Base-by-base conservation (phyloP, 2,888 invertebrate genomes). In the Prionchulus punctatus region DNA sequence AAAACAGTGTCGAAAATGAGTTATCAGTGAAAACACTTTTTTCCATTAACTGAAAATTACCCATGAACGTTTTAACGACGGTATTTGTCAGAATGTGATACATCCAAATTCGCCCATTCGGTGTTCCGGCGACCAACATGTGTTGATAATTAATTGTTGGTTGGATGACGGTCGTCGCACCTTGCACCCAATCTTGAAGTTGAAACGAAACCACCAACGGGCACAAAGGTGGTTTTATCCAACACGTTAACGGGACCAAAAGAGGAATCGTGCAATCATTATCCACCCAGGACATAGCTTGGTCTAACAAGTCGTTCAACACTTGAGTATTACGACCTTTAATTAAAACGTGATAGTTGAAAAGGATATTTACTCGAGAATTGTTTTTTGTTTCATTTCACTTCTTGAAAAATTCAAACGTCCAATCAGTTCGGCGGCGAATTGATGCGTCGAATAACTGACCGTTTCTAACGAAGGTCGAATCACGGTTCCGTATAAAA, bases 241-340 rank as follows among this genome's bases (percentile, higher is more conserved):
- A 91, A 62, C 86, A 86, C 55, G 86, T 89, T 53, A 90, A 77
- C 0, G 91, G 91, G 1, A 91, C 88, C 1, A 91, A 79, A 2
- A 91, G 73, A 0, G 89, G 88, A 57, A 85, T 82, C 28, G 60
- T 47, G 27, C 82, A 83, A 69, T 85, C 87, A 1, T 86, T 85
- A 66, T 90, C 89, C 65, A 90, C 91, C 89, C 89, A 91, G 2
- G 86, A 85, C 80, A 88, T 89, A 1, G 88, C 88, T 53, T 88
- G 83, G 18, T 83, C 83, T 1, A 91, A 84, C 66, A 91, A 75
- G 54, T 61, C 61, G 55, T 70, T 68, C 49, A 70, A 57, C 54
- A 65, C 64, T 47, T 59, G 59, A 50, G 64, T 66, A 58, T 70
- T 70, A 36, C 64, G 62, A 2, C 61, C 65, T 49, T 15, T 7